These are phyloP conservation scores for Lethrus apterus DNA, from an alignment of 1,140 invertebrate genomes.

Conservation along the genomic window DNA sequence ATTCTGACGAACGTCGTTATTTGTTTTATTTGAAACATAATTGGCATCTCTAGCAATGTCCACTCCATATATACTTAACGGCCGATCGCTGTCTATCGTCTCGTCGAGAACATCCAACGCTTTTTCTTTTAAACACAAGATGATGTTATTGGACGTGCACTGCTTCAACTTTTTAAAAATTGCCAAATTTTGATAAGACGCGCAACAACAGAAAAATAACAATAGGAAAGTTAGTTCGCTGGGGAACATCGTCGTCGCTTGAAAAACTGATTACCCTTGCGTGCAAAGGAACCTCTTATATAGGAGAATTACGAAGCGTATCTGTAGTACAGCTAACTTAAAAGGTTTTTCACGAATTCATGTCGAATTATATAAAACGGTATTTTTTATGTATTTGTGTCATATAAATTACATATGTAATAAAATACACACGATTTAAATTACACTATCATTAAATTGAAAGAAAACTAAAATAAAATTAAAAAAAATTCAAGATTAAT, in stretches of 20 bases:
- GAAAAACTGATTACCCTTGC: conserved; percentile 1
- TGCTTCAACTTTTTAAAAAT: conserved; percentile 25
- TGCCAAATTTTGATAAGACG: background rate
- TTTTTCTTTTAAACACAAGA: conserved; percentile 49
- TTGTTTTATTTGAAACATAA: conserved; percentile 27
- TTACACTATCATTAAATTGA: no score
- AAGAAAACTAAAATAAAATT: no score
- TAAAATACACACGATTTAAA: no score
- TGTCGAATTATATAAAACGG: conserved; percentile 3
- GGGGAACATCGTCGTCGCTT: background rate
- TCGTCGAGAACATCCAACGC: conserved; percentile 48
- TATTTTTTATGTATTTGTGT: no score
- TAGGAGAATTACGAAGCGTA: background rate
- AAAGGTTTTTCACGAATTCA: conserved; percentile 5
- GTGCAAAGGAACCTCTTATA: no score
- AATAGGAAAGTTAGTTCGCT: background rate
- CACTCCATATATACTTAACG: conserved; percentile 50
- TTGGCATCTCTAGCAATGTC: conserved; percentile 45
- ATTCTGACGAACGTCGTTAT: conserved; percentile 24
- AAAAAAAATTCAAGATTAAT: no score
- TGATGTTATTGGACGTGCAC: conserved; percentile 38
- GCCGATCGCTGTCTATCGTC: conserved; percentile 48
- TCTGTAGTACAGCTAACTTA: background rate
- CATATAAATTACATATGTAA: no score
- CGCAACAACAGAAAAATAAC: background rate